Evolutionary conservation across 2,888 invertebrate genomes (phyloP), one percentile per base, ranked within the genome.

Genomic region (Ormyrus labotus): DNA sequence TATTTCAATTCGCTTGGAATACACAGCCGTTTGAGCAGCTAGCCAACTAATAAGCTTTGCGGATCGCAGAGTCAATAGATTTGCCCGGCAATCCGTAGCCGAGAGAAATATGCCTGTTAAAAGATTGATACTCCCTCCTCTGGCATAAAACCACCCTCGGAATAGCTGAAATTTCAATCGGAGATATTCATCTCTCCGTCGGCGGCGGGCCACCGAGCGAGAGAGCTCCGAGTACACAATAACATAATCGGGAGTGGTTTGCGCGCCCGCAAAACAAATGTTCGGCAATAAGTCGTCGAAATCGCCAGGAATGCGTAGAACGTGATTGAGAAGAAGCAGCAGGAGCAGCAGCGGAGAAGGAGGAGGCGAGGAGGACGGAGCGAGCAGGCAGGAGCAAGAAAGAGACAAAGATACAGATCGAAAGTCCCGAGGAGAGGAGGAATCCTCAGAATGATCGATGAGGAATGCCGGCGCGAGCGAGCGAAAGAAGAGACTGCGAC

Each of bases 401-500:
- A 64, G 78, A 64, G 81, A 70, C 63, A 74, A 63, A 79, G 78
- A 80, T 83, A 73, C 76, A 70, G 82, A 78, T 73, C 80, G 83
- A 73, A 68, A 72, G 72, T 78, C n/a, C 57, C 78, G 55, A 73
- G 11, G 80, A 83, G 55, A 73, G 11, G 80, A 83, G 83, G 83
- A 85, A 85, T 84, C 82, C 81, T 53, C 83, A 82, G 83, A 83
- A 83, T 86, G 85, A 86, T 86, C 83, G 84, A 85, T 84, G 84
- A 80, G 85, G 83, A 83, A 85, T 85, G 84, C 84, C 79, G 76
- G 64, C 74, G 68, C n/a, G 76, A 82, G 81, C 60, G 70, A 57
- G 55, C 13, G 61, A 79, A 68, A 58, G 45, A 53, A 67, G 73
- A 57, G 47, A 73, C 61, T 74, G 64, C 64, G 68, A 69, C 85